Percentiles rank a stretch among this genome's conserved stretches.
phyloP scores from a whole-genome alignment of 2,888 invertebrate genomes.

The Idaea straminata region DNA sequence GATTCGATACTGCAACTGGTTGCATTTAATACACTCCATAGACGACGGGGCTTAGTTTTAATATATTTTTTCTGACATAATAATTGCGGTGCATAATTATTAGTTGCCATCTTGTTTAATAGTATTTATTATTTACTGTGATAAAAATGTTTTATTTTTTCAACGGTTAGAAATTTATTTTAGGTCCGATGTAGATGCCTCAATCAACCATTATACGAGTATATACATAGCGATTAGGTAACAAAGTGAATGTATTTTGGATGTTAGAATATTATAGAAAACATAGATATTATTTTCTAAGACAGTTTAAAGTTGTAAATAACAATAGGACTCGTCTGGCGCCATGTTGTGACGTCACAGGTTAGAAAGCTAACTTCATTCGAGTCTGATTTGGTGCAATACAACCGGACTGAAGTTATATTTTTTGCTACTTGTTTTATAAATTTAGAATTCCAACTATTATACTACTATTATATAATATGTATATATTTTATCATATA shows the following conservation, averaged over 20 bases:
- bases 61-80: conserved; percentile 32
- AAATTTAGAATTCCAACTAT: too few species aligned
- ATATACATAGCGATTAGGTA: neutral
- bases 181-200: conserved; percentile 25
- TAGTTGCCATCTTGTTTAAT: conserved; percentile 71
- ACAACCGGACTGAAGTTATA: too few species aligned
- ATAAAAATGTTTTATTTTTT: conserved; percentile 57
- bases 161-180: conserved; percentile 31
- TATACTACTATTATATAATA: too few species aligned
- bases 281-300: neutral
- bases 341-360: neutral
- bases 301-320: neutral
- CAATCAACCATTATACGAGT: conserved; percentile 8
- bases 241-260: neutral
- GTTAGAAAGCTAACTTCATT: neutral
- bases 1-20: too few species aligned
- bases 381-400: neutral
- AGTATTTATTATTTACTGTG: conserved; percentile 77
- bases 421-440: too few species aligned
- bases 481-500: too few species aligned
- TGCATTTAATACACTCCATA: neutral
- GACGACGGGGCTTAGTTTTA: conserved; percentile 5
- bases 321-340: neutral
- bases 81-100: conserved; percentile 63
- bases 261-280: neutral